These are phyloP conservation scores for Aphelenchoides besseyi DNA, from an alignment of 1,140 invertebrate genomes.

Conservation along the genomic window DNA sequence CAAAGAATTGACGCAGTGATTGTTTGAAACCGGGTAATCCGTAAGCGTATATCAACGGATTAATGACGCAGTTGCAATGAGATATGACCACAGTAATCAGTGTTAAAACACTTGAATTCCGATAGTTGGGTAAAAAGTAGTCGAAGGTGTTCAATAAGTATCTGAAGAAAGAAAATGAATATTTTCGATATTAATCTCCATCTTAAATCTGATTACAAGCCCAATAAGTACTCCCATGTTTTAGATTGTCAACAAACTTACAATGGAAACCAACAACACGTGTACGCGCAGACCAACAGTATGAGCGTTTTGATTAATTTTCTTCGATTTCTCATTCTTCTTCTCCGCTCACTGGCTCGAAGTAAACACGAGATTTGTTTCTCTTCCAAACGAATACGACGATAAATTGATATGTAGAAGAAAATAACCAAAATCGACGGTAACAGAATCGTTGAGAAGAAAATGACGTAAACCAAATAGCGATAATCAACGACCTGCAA, in stretches of 20 bases:
- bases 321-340: constrained; percentile 43
- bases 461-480: constrained; percentile 49
- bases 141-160: constrained; percentile 49
- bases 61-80: constrained; percentile 46
- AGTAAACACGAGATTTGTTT: constrained; percentile 44
- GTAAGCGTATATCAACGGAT: constrained; percentile 47
- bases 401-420: constrained; percentile 44
- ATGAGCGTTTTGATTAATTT: constrained; percentile 50
- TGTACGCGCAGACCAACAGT: constrained; percentile 42
- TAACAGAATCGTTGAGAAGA: constrained; percentile 44
- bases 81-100: constrained; percentile 43
- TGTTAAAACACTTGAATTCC: constrained; percentile 25
- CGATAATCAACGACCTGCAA: constrained; percentile 50
- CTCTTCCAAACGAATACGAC: constrained; percentile 43
- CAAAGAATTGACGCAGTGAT: constrained; percentile 39
- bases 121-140: constrained; percentile 36
- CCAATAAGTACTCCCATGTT: no score
- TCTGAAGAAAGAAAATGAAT: constrained; percentile 25
- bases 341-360: constrained; percentile 37
- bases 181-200: no score
- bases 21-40: constrained; percentile 51
- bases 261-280: constrained; percentile 42
- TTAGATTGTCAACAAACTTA: not conserved
- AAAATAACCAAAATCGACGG: constrained; percentile 44
- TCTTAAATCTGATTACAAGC: no score